phyloP scores from a whole-genome alignment of 2,888 invertebrate species.

The Ormia ochracea region DNA sequence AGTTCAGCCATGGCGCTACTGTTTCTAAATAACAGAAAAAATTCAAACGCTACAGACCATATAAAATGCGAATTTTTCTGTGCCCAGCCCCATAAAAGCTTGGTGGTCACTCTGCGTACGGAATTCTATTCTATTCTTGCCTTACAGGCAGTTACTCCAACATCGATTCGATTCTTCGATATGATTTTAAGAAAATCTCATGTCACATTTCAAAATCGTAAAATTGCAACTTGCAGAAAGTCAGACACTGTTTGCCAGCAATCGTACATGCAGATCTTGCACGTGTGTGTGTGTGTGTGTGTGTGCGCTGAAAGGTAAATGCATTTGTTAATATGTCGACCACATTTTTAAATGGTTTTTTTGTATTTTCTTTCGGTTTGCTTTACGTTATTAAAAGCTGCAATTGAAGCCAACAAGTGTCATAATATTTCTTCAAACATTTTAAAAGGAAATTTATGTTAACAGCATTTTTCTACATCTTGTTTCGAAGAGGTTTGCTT shows the following conservation, averaged over 20 bases:
- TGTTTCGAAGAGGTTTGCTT: conserved; percentile 38
- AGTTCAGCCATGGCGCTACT: too few species aligned
- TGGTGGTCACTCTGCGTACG: conserved; percentile 28
- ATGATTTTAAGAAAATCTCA: neutral
- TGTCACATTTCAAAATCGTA: conserved; percentile 49
- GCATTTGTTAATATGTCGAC: conserved; percentile 44
- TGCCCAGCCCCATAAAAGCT: neutral
- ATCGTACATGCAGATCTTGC: too few species aligned
- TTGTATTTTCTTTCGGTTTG: conserved; percentile 3
- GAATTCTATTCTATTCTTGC: conserved; percentile 4
- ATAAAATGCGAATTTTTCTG: too few species aligned
- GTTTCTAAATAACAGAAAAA: too few species aligned
- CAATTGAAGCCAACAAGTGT: conserved; percentile 57
- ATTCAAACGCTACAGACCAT: too few species aligned
- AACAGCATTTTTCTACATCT: conserved; percentile 59
- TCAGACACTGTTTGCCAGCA: neutral
- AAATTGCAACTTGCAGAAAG: conserved; percentile 45
- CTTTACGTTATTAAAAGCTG: conserved; percentile 39
- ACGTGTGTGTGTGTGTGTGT: neutral
- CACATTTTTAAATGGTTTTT: conserved; percentile 56
- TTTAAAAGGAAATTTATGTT: conserved; percentile 62
- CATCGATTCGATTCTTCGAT: neutral
- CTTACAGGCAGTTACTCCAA: neutral
- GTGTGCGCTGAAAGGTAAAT: neutral
- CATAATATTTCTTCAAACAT: conserved; percentile 56